Conservation (phyloP, 2,797 vertebrate genomes). For the Phoeniculus purpureus region DNA sequence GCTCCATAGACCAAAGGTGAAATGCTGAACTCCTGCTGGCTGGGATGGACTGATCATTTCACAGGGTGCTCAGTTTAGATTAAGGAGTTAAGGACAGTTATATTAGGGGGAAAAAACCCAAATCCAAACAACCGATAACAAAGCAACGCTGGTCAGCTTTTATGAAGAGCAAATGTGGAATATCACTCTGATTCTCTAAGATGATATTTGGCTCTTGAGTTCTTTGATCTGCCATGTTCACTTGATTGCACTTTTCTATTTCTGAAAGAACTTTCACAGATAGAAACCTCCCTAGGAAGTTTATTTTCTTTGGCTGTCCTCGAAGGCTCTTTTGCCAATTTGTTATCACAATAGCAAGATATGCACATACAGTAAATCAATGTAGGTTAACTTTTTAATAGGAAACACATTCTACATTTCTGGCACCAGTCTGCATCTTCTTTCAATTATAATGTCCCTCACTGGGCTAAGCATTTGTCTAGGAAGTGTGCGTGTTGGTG, state of each 20-base stretch:
- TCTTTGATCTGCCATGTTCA: background rate
- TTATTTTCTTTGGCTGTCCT: conserved; percentile 2
- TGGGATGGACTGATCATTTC: background rate
- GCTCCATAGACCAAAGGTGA: background rate
- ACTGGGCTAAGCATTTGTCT: conserved; percentile 62
- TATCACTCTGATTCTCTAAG: background rate
- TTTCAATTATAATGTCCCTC: conserved; percentile 65
- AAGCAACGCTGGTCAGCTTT: background rate
- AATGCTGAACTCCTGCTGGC: accelerated
- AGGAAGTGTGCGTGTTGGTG: conserved; percentile 17
- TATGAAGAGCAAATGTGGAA: background rate
- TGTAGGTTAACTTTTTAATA: conserved; percentile 58
- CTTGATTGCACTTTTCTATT: background rate
- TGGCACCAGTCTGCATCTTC: conserved; percentile 33
- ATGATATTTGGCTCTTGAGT: background rate
- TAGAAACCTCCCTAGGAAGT: background rate
- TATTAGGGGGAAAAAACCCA: no score
- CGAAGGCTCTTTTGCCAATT: conserved; percentile 35
- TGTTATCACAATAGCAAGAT: conserved; percentile 52
- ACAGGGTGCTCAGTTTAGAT: background rate
- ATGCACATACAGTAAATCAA: conserved; percentile 37
- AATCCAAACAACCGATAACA: background rate
- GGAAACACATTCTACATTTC: conserved; percentile 47
- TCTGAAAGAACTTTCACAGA: background rate
- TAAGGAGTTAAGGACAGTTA: background rate